Evolutionary conservation across 2,113 vertebrate species (phyloP), one percentile per base, ranked within the genome.

Genomic region (Alethe castanea): DNA sequence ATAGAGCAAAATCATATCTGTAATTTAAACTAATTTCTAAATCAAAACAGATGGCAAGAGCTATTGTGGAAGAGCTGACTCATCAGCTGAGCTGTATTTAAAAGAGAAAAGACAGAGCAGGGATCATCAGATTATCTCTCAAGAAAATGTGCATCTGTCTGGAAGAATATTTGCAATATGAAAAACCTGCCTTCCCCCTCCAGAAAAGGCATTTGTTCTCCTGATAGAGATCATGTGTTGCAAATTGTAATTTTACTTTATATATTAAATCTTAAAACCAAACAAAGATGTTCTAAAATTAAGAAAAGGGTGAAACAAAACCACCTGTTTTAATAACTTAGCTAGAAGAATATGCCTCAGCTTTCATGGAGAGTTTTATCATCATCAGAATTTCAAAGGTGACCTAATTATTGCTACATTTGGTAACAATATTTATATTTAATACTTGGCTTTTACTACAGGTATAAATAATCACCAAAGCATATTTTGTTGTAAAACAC

Each of bases 41-140:
- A 95, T 95, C 71, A 92, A 97, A 96, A 79, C 96, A 97, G 96
- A 96, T 95, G 92, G 95, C 38, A 79, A 89, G 90, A 95, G 81
- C 92, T 64, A 79, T 82, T 76, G 31, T 93, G 81, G 81, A 96
- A 96, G 71, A 92, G 90, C 86, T 97, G 97, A 97, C 60, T 97
- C 95, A 96, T 96, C 91, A 97, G 91, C 70, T 94, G 91, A 97
- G 78, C 91, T 96, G 83, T 92, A 91, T 91, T 97, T 97, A 94
- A 96, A 97, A 94, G 77, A 97, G 90, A 59, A 97, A 97, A 96
- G 57, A 82, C 94, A 96, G 94, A 95, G 71, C 61, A 91, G 48
- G 36, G 96, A 95, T 96, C 94, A 97, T 96, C 91, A 97, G 92
- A 96, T 97, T 97, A 97, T 94, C 86, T 95, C 90, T 76, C 81